Conservation (phyloP, 2,797 vertebrate genomes). For the Hipposideros larvatus region DNA sequence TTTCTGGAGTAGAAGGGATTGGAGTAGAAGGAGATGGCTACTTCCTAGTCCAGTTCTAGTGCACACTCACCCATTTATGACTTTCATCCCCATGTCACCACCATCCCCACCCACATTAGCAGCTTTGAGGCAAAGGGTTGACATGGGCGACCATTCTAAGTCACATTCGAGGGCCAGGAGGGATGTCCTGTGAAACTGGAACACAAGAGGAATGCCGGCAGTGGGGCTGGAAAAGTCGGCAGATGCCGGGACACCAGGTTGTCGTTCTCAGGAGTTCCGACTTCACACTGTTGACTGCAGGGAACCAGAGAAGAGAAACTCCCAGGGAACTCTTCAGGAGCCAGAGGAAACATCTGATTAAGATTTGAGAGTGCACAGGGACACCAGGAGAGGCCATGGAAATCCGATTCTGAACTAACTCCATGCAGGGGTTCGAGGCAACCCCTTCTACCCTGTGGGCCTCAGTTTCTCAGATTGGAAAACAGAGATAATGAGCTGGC, state of each 20-base stretch:
- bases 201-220: not conserved
- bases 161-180: not conserved
- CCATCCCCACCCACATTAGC: not conserved
- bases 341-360: not conserved
- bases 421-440: accelerated
- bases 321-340: not conserved
- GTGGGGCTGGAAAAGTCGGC: not conserved
- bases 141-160: not conserved
- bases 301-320: not conserved
- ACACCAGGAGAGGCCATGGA: not conserved
- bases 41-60: not conserved
- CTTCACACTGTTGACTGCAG: not conserved
- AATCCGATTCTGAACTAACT: not conserved
- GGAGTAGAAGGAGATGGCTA: not conserved
- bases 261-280: not conserved
- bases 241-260: not conserved
- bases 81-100: not conserved
- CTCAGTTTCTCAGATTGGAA: not conserved
- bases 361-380: not conserved
- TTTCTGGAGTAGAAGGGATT: not conserved
- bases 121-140: not conserved
- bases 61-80: not conserved
- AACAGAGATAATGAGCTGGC: not conserved
- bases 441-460: not conserved
- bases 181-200: not conserved